These are phyloP conservation scores for Drosophila sordidapex DNA, from an alignment of 2,888 invertebrate species.

Conservation along the genomic window DNA sequence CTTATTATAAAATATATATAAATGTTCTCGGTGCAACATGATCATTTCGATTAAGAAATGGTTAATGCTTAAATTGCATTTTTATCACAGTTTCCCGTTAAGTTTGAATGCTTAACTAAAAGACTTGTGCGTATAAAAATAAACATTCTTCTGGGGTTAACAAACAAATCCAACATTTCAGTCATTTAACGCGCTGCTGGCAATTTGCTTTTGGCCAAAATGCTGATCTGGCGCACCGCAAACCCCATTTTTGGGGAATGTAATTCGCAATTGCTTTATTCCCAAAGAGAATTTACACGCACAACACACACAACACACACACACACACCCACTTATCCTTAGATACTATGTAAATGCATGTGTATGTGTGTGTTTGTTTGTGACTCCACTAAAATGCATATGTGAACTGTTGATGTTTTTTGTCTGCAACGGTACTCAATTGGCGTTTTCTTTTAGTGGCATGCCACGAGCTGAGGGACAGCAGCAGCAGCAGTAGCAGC, in stretches of 20 bases:
- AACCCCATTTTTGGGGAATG: constrained; percentile 25
- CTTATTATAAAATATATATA: not conserved
- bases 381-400: constrained; percentile 37
- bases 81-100: not conserved
- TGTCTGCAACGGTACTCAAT: constrained; percentile 54
- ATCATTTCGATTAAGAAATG: not conserved
- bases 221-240: constrained; percentile 29
- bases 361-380: not conserved
- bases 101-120: not conserved
- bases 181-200: constrained; percentile 22
- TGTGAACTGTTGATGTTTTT: constrained; percentile 46
- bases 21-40: not conserved
- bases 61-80: not conserved
- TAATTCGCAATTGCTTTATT: constrained; percentile 45
- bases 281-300: constrained; percentile 8
- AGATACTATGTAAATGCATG: constrained; percentile 24
- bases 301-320: constrained; percentile 2
- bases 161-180: not conserved
- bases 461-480: constrained; percentile 18
- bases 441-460: constrained; percentile 70
- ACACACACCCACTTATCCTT: not conserved
- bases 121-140: not conserved
- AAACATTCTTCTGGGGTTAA: not conserved
- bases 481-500: not conserved
- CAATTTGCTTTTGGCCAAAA: constrained; percentile 30